Conservation (phyloP, 2,888 invertebrate genomes). For the Drosophila melanocephala region DNA sequence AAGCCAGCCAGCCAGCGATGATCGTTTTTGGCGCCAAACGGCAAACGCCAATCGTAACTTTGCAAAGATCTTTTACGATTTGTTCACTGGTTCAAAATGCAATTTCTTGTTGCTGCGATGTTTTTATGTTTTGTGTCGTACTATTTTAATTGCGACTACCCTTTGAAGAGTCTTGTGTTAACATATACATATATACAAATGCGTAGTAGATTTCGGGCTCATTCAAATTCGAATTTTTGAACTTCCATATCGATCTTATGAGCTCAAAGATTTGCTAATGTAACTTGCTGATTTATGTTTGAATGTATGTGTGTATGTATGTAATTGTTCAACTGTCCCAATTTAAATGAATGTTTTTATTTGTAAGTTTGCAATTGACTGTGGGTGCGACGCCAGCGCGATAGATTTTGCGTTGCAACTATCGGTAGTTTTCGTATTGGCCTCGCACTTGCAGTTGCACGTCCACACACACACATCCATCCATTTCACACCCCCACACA, state of each 20-base stretch:
- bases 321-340: neutral
- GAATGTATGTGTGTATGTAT: neutral
- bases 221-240: slow-evolving; percentile 16
- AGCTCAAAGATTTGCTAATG: neutral
- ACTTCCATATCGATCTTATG: neutral
- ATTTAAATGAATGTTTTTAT: slow-evolving; percentile 10
- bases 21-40: slow-evolving; percentile 60
- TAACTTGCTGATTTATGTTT: neutral
- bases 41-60: slow-evolving; percentile 26
- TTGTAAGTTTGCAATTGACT: slow-evolving; percentile 8
- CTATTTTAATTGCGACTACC: slow-evolving; percentile 14
- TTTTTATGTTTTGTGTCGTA: slow-evolving; percentile 15
- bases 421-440: slow-evolving; percentile 15
- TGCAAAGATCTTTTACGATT: slow-evolving; percentile 21
- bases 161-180: slow-evolving; percentile 14
- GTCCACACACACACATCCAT: neutral
- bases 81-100: slow-evolving; percentile 8
- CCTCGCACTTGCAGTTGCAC: slow-evolving; percentile 23
- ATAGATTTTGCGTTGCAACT: neutral
- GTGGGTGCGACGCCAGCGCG: slow-evolving; percentile 53
- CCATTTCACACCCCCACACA: slow-evolving; percentile 13
- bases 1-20: slow-evolving; percentile 14
- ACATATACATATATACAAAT: slow-evolving; percentile 4
- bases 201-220: neutral
- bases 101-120: neutral